Base-by-base conservation (phyloP, 2,888 invertebrate species). In the Dicroscelio sp. region DNA sequence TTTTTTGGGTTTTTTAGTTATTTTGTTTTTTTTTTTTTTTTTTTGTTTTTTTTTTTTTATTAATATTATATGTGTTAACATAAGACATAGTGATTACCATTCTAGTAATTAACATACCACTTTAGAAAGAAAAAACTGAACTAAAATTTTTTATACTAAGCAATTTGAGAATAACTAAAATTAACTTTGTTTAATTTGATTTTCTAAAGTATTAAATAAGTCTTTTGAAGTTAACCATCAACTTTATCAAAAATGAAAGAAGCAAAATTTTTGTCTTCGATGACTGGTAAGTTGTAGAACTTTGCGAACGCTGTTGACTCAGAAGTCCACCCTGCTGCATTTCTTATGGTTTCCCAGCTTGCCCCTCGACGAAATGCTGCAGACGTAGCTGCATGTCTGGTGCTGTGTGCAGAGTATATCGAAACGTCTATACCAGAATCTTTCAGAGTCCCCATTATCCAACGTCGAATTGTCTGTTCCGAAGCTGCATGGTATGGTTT, bases 351-450 rank as follows among this genome's bases (percentile, higher is more conserved):
- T 5, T 73, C 55, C 12, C 30, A 5, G 33, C 25, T 73, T 27
- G 73, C 73, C 31, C 73, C 73, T 33, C 73, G 52, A 3, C 55
- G 73, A 55, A 14, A 55, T 8, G 73, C 73, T 12, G 73, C 73
- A 3, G 73, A 73, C n/a, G 73, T 73, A 5, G 73, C 30, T 31
- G 73, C 52, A n/a, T 78, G 78, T 27, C 78, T 6, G 17, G 78
- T 78, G 43, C 63, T 78, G n/a, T 78, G 78, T 2, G 78, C 63
- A 4, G 78, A 27, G 55, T 60, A 78, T 60, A 27, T 60, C 8
- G 2, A 10, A 8, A 30, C 20, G 31, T 73, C 33, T 33, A 65
- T 65, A 8, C 33, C 65, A 20, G 14, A 6, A 23, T 69, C n/a
- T 38, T 69, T 38, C 2, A 69, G 25, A n/a, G 17, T 25, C 2